phyloP scores from a whole-genome alignment of 2,797 vertebrate genomes.

The Rhabdomys pumilio region DNA sequence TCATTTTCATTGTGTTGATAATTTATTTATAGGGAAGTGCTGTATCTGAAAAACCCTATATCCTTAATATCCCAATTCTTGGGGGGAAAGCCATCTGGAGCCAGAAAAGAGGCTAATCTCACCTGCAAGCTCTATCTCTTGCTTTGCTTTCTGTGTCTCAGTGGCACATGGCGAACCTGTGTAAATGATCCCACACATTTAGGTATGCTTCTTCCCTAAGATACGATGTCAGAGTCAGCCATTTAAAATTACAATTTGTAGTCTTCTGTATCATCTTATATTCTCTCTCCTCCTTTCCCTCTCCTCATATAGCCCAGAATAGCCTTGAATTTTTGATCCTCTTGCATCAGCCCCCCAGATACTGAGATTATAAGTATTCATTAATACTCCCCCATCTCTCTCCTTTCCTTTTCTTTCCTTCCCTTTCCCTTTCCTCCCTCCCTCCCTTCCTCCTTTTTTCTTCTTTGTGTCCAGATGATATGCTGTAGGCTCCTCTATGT shows the following conservation, averaged over 20 bases:
- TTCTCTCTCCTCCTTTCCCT: too few relatives aligned
- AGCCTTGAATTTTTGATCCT: not conserved
- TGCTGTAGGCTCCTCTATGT: not conserved
- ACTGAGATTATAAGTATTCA: not conserved
- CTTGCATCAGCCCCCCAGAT: not conserved
- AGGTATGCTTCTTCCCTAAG: not conserved
- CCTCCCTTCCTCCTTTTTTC: not conserved
- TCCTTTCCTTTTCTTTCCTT: too few relatives aligned
- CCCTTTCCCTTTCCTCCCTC: not conserved
- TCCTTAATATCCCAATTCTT: not conserved
- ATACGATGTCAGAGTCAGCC: not conserved
- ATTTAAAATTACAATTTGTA: slow-evolving; percentile 13
- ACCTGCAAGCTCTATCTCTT: not conserved
- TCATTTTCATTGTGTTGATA: not conserved
- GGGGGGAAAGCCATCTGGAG: not conserved
- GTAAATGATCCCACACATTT: not conserved
- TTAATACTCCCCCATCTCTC: not conserved
- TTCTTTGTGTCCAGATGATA: not conserved
- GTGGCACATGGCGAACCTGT: not conserved
- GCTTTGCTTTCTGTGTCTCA: slow-evolving; percentile 4
- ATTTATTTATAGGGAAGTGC: not conserved
- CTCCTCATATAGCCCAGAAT: not conserved
- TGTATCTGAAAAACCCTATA: not conserved
- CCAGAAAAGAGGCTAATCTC: slow-evolving; percentile 13
- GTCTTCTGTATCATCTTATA: not conserved